Evolutionary conservation across 2,797 vertebrate genomes (phyloP), one percentile per base, ranked within the genome.

Genomic region (Sebastes matsubarae): DNA sequence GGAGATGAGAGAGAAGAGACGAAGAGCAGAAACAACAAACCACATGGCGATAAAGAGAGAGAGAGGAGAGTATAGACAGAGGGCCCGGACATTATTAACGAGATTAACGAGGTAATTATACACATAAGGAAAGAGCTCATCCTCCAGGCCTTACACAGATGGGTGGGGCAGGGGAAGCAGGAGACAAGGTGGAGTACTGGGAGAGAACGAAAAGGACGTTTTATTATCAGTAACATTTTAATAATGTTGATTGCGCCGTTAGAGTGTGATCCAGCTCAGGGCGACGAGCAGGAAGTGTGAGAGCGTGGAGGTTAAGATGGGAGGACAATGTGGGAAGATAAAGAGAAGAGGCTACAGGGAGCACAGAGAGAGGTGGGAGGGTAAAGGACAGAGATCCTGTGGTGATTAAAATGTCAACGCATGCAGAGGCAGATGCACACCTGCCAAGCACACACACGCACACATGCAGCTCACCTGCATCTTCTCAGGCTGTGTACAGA

Each of bases 51-150:
- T 83, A 80, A 77, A 83, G 61, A 66, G 50, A 80, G 64, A 83
- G 52, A 36, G 25, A 27, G 57, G 46, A 68, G 80, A 83, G 75
- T 87, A 72, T 0, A 88, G 80, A 82, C 55, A 50, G 66, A 80
- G 73, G 66, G 72, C n/a, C 79, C 13, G 68, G 84, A 83, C 76
- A 87, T 79, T 87, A 78, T 90, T 95, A 94, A 94, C 63, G 27
- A 91, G 85, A 84, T 70, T 94, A 93, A 94, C 22, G 64, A 91
- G 87, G 82, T 90, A 92, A 95, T 95, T 93, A 94, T 85, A 90
- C 84, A 88, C 86, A 80, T 77, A 84, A 83, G 81, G 78, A 81
- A 78, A 84, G 72, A 75, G 68, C 83, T 90, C 85, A 60, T 88
- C 87, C 82, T 93, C 77, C 70, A 65, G 90, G 89, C 86, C 55